A percentile compares a stretch with the other conserved stretches of the same genome.
phyloP scores from a whole-genome alignment of 1,140 invertebrate species.

The Aleiodes sp. region DNA sequence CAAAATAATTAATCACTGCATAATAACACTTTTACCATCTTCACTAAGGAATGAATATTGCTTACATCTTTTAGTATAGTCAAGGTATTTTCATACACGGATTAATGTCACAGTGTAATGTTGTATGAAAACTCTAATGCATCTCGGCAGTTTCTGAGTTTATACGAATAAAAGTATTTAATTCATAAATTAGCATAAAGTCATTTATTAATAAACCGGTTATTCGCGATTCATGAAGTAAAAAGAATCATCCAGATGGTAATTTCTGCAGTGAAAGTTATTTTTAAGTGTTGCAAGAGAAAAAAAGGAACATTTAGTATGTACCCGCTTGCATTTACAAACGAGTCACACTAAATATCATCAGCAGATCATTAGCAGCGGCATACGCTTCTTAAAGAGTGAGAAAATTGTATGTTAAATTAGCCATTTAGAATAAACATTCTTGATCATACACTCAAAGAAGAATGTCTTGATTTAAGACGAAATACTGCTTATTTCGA shows the following conservation, averaged over 20 bases:
- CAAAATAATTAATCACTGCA: background rate
- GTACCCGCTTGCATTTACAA: slow-evolving; percentile 25
- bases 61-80: background rate
- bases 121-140: background rate
- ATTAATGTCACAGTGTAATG: background rate
- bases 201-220: slow-evolving; percentile 27
- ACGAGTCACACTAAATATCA: slow-evolving; percentile 35
- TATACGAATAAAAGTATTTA: slow-evolving; percentile 6
- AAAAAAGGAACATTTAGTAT: no score
- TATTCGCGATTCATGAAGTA: slow-evolving; percentile 20
- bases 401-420: slow-evolving; percentile 10
- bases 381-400: background rate
- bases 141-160: background rate
- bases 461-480: no score
- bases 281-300: slow-evolving; percentile 11
- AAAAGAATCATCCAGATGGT: slow-evolving; percentile 19
- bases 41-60: background rate
- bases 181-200: slow-evolving; percentile 8
- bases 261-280: background rate
- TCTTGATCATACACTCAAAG: no score
- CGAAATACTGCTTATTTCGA: no score
- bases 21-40: no score
- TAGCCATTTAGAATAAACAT: background rate
- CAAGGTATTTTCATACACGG: slow-evolving; percentile 7
- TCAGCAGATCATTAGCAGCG: slow-evolving; percentile 39